Evolutionary conservation across 2,888 invertebrate genomes (phyloP).

Genomic region (Campoplex nolae): DNA sequence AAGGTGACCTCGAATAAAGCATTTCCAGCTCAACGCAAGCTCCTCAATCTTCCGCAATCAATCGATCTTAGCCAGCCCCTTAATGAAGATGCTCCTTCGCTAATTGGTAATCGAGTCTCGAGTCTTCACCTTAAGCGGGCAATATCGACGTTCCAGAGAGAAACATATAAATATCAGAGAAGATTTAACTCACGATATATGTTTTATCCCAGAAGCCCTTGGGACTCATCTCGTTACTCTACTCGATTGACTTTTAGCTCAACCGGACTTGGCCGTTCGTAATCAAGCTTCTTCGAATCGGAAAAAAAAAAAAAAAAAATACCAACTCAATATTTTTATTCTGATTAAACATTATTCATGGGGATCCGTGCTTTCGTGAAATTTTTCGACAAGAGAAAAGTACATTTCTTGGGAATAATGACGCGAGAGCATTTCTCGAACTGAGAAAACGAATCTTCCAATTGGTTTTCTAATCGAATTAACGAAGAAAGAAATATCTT

Average conservation of each 20-base stretch:
- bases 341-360: not conserved
- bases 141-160: slow-evolving; percentile 7
- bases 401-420: not conserved
- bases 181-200: slow-evolving; percentile 9
- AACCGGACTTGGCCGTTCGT: too few species aligned
- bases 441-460: too few species aligned
- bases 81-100: slow-evolving; percentile 53
- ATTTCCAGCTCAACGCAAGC: not conserved
- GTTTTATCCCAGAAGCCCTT: slow-evolving; percentile 22
- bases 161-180: slow-evolving; percentile 8
- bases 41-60: slow-evolving; percentile 52
- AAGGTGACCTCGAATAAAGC: not conserved
- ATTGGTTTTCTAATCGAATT: too few species aligned
- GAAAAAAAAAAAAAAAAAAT: not conserved
- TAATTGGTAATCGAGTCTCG: slow-evolving; percentile 65
- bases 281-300: too few species aligned
- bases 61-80: slow-evolving; percentile 49
- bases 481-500: too few species aligned
- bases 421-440: not conserved
- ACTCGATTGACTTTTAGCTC: too few species aligned
- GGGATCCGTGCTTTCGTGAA: not conserved
- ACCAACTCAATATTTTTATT: not conserved
- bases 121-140: slow-evolving; percentile 7
- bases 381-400: not conserved
- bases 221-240: slow-evolving; percentile 6